Base-by-base conservation (phyloP, 2,888 invertebrate genomes). In the Teleogryllus oceanicus region DNA sequence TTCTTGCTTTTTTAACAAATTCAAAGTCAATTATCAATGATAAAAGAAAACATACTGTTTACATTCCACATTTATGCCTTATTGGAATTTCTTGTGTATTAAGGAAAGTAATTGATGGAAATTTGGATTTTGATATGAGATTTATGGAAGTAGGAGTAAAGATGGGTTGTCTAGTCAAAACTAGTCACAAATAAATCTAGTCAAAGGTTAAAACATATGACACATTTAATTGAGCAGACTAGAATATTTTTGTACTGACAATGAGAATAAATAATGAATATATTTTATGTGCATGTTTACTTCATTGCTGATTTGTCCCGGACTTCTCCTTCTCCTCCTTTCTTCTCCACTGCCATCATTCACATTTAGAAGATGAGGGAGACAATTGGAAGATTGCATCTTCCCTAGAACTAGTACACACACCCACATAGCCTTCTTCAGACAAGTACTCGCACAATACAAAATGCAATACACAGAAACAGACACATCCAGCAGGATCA, bases 211-310 rank as follows among this genome's bases (percentile, higher is more conserved):
- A 62, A 62, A 62, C 62, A 62, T 62, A 62, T 62, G n/a, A n/a
- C 62, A 62, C 62, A 62, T 62, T 62, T 62, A 62, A 62, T 62
- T 62, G 62, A 62, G 62, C 62, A 62, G 62, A 62, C 62, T 62
- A 62, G 62, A 62, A 62, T 62, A 62, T 62, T 62, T 62, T 62
- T 62, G 62, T 62, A 62, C 62, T 62, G 62, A 62, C 62, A 62
- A 62, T 62, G 62, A 62, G n/a, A 62, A 62, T 62, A 62, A 62
- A 62, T 62, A 62, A 62, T 18, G 62, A 62, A 18, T 62, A 62
- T 62, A 37, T 62, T 62, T n/a, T 62, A 62, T 62, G 62, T 62
- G 62, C 62, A 62, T 62, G n/a, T 13, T 37, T 8, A 37, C 37
- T 62, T n/a, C 62, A 62, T 62, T 62, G 62, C 62, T 62, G 62